phyloP scores from a whole-genome alignment of 2,888 invertebrate genomes.

The Melikaiella ostensackeni region DNA sequence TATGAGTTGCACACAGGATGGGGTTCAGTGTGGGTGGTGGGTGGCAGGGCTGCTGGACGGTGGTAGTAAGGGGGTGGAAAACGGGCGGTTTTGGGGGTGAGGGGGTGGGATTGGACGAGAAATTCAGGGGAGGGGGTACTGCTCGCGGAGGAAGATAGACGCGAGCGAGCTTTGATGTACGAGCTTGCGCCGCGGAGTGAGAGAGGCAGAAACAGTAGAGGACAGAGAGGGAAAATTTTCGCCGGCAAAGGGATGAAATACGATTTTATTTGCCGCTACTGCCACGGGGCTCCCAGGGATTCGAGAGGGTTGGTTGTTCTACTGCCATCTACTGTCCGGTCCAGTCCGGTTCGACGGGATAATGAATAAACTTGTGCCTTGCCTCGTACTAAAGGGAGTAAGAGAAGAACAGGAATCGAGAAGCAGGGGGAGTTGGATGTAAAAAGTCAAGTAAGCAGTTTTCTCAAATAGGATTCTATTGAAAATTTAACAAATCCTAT shows the following conservation, averaged over 20 bases:
- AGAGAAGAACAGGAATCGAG: slow-evolving; percentile 5
- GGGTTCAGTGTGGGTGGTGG: slow-evolving; percentile 62
- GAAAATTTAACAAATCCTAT: slow-evolving; percentile 12
- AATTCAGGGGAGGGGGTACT: slow-evolving; percentile 45
- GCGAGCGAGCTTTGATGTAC: slow-evolving; percentile 74
- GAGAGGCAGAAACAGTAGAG: slow-evolving; percentile 52
- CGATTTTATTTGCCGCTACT: slow-evolving; percentile 74
- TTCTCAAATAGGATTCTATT: slow-evolving; percentile 26
- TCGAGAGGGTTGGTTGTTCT: slow-evolving; percentile 66
- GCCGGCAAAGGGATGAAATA: slow-evolving; percentile 75
- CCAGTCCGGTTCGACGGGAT: slow-evolving; percentile 61
- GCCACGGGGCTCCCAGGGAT: slow-evolving; percentile 62
- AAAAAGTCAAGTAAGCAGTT: slow-evolving; percentile 30
- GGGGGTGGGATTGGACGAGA: slow-evolving; percentile 53
- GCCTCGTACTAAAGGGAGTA: slow-evolving; percentile 6
- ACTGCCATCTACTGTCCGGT: slow-evolving; percentile 62
- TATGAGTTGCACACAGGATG: slow-evolving; percentile 68
- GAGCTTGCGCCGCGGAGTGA: slow-evolving; percentile 69
- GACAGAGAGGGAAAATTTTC: slow-evolving; percentile 71
- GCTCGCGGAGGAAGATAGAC: slow-evolving; percentile 67
- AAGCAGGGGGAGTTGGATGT: not conserved
- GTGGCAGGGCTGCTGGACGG: slow-evolving; percentile 58
- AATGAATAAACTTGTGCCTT: slow-evolving; percentile 67
- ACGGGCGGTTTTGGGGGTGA: slow-evolving; percentile 34
- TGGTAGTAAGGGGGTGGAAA: slow-evolving; percentile 47